A percentile compares a stretch with the other conserved stretches of the same genome.
Evolutionary conservation across 2,113 vertebrate genomes (phyloP).

Genomic region (Gambusia holbrooki): DNA sequence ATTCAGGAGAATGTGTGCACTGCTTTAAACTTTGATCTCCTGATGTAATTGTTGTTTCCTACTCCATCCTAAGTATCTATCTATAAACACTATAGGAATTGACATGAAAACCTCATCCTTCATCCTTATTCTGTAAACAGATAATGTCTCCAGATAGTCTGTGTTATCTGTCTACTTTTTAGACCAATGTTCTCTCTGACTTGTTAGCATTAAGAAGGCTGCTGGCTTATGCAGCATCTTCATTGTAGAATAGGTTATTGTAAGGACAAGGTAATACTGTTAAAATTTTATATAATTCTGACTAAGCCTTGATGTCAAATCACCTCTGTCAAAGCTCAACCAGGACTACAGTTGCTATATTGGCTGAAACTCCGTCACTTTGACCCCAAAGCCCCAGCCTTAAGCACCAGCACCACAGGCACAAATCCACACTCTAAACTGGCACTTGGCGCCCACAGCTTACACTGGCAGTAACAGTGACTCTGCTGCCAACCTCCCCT

Average conservation of each 20-base stretch:
- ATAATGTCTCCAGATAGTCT: neutral
- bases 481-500: conserved; percentile 55
- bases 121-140: neutral
- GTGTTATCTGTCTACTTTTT: neutral
- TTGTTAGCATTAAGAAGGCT: no score
- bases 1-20: neutral
- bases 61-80: neutral
- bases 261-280: neutral
- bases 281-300: conserved; percentile 18
- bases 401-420: conserved; percentile 49
- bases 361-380: conserved; percentile 27
- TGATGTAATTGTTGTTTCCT: neutral
- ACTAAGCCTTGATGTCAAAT: conserved; percentile 28
- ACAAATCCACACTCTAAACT: conserved; percentile 58
- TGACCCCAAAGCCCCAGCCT: conserved; percentile 42
- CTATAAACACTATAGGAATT: neutral
- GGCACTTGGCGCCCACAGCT: conserved; percentile 47
- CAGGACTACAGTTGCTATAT: conserved; percentile 20
- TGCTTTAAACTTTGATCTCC: neutral
- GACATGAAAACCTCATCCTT: neutral
- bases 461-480: conserved; percentile 42
- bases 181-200: neutral
- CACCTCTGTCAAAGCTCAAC: conserved; percentile 26
- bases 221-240: neutral
- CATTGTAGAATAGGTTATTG: neutral